A percentile compares a stretch with the other conserved stretches of the same genome.
Conservation (phyloP, 2,113 vertebrate species). For the Origma solitaria region DNA sequence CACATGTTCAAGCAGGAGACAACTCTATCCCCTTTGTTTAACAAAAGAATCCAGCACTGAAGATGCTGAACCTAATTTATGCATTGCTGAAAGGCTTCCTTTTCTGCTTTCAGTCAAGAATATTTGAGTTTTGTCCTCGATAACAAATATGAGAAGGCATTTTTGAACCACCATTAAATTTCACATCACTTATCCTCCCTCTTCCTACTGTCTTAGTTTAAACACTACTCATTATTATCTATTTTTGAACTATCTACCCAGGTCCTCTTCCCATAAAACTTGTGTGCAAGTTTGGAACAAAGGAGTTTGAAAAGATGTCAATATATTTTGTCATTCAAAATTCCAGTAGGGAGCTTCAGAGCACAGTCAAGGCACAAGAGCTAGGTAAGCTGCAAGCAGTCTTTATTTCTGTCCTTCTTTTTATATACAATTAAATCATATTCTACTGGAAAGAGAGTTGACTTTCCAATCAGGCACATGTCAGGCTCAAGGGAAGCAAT, state of each 20-base stretch:
- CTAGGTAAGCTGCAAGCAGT: not conserved
- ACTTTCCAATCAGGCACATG: conserved; percentile 25
- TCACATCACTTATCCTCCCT: not conserved
- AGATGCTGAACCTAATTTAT: not conserved
- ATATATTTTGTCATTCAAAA: not conserved
- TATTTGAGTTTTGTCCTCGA: not conserved
- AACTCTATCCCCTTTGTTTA: not conserved
- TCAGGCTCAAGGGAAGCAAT: conserved; percentile 51
- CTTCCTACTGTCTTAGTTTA: not conserved
- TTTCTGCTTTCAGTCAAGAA: not conserved
- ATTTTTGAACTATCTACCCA: not conserved
- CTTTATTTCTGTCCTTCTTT: not conserved
- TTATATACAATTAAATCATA: not conserved
- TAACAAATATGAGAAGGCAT: not conserved
- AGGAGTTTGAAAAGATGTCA: not conserved
- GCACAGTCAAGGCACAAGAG: not conserved
- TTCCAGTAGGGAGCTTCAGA: not conserved
- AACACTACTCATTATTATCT: not conserved
- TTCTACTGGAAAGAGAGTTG: conserved; percentile 15
- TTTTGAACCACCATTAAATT: not conserved
- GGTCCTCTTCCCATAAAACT: not conserved
- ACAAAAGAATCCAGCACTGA: not conserved
- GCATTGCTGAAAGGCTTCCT: not conserved
- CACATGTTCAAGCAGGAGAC: not conserved
- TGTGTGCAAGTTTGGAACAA: not conserved